Base-by-base conservation (phyloP, 2,113 vertebrate genomes). In the Gobius niger region DNA sequence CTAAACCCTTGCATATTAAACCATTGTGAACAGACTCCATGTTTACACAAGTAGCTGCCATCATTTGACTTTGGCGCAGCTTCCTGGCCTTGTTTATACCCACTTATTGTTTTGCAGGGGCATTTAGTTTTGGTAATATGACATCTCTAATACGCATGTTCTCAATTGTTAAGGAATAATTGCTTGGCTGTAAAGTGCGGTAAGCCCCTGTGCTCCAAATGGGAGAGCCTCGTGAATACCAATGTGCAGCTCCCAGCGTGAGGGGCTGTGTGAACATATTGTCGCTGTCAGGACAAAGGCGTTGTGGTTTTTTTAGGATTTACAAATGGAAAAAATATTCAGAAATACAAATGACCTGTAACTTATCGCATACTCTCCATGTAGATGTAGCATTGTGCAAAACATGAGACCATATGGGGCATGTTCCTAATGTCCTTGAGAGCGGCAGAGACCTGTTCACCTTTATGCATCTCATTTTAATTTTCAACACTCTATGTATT, bases 131-230 rank as follows among this genome's bases (percentile, higher is more conserved):
- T 78, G 75, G 63, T 87, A 84, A 89, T 87, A 80, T 87, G 81
- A 86, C 81, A 84, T 90, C 87, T 88, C 70, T 89, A 86, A 88
- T 86, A 82, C 76, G 77, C 82, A 77, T 85, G 79, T 89, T 86
- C 69, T 73, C 78, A 78, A 85, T 86, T 89, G 86, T 87, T 86
- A 69, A 54, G 72, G 72, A 85, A 85, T 89, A 90, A 91, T 88
- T 86, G 82, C 70, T 86, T 85, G 81, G 85, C 86, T 74, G 78
- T 87, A 85, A 84, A 79, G 66, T 79, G 82, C 77, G 68, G 70
- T 75, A 69, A 78, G 76, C 61, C 54, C 24, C 44, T 53, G 60
- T 75, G 71, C 68, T 85, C 74, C 44, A 65, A 84, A 67, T 16
- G 40, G 13, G 46, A 72, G 60, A 57, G 9, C 56, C 16, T 47